Base-by-base conservation (phyloP, 2,113 vertebrate genomes). In the Rhinolophus sinicus region DNA sequence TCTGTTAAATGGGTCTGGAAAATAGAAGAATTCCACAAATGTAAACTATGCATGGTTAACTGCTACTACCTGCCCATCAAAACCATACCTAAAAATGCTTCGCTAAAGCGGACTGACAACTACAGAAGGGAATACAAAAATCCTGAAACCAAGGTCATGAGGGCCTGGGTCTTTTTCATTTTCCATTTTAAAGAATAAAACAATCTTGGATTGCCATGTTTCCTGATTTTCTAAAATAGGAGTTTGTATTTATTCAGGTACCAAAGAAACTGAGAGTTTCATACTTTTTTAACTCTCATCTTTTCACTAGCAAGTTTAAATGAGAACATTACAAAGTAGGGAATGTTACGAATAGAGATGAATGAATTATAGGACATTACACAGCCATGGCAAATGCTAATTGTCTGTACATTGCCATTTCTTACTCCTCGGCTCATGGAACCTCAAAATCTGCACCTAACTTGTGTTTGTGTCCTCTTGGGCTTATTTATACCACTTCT, bases 181-280 rank as follows among this genome's bases (percentile, higher is more conserved):
- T 92, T 91, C 50, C 40, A 85, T 76, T 97, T 90, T 47, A 95
- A 96, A 95, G 10, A 88, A 89, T 47, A 92, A 91, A 96, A 78
- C 54, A 73, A 65, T 60, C 15, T 35, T 95, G 40, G 33, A 97
- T 75, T 30, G n/a, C 44, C 30, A 81, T 21, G 12, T 77, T 69
- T 72, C 58, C 65, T 90, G 19, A 81, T 92, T 92, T 97, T 96
- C 35, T 88, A 88, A 93, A 88, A 60, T 3, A 70, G n/a, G 26
- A 96, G n/a, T 77, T 56, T 86, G 65, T 5, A 97, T 90, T 97
- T 91, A 95, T 72, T 88, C 21, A 62, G 44, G 60, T 52, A 93
- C 44, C 26, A 88, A 22, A 94, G 38, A 95, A 22, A 96, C 2
- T 5, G 44, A 85, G 1, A 91, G 40, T 75, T 67, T 86, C 26